phyloP scores from a whole-genome alignment of 2,113 vertebrate species.

The Todiramphus chloris region DNA sequence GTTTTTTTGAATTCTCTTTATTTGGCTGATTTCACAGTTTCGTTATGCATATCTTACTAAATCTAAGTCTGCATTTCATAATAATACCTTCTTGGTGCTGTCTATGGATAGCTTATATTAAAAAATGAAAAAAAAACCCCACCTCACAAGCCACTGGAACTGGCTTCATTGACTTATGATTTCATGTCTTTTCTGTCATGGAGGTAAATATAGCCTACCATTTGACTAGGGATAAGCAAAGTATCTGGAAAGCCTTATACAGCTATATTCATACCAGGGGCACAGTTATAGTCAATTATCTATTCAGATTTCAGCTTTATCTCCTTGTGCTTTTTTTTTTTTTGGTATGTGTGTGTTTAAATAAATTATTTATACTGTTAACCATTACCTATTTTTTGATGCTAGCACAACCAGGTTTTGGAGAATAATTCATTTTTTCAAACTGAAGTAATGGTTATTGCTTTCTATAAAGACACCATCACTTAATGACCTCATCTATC shows the following conservation, averaged over 20 bases:
- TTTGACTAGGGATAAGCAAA: not conserved
- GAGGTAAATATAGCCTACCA: not conserved
- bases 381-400: not conserved
- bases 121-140: not conserved
- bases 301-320: not conserved
- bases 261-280: not conserved
- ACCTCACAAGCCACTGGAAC: not conserved
- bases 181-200: not conserved
- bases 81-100: not conserved
- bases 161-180: not conserved
- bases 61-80: not conserved
- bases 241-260: not conserved
- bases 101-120: not conserved
- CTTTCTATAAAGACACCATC: not conserved
- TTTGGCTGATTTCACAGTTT: not conserved
- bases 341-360: not conserved
- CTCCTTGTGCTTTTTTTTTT: not conserved
- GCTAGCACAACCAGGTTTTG: not conserved
- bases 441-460: not conserved
- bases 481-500: not conserved
- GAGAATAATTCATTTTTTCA: not conserved
- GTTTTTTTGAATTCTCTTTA: not conserved
- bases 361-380: not conserved
- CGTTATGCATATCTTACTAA: not conserved
- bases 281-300: not conserved